Evolutionary conservation across 2,113 vertebrate species (phyloP).

Genomic region (Takifugu bimaculatus): DNA sequence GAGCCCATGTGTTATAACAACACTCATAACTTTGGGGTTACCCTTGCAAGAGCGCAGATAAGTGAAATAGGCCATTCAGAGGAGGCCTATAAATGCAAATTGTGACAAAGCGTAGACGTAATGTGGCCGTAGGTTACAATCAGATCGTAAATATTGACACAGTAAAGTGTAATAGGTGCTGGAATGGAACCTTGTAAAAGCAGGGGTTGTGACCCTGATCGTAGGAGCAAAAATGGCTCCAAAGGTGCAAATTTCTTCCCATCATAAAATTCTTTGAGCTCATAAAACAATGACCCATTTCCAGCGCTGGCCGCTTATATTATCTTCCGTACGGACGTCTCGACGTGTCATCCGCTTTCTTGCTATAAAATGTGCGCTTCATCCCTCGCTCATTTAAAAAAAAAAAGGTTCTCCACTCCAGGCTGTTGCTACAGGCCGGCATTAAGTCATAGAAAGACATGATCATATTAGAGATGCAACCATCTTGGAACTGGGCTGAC

Average conservation of each 20-base stretch:
- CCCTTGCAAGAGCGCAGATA: conserved; percentile 28
- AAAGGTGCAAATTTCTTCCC: conserved; percentile 23
- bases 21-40: conserved; percentile 14
- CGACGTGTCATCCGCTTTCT: too few species aligned
- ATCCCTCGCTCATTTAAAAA: conserved; percentile 2
- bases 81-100: conserved; percentile 52
- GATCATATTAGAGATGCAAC: conserved; percentile 41
- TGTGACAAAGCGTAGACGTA: conserved; percentile 52
- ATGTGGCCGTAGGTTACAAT: conserved; percentile 52
- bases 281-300: not conserved
- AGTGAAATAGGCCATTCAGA: conserved; percentile 38
- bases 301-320: not conserved
- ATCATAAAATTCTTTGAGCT: conserved; percentile 19
- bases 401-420: conserved; percentile 1
- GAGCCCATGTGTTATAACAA: conserved; percentile 31
- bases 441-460: conserved; percentile 36
- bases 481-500: conserved; percentile 26
- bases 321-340: conserved; percentile 1
- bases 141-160: conserved; percentile 66
- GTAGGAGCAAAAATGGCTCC: conserved; percentile 24
- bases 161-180: conserved; percentile 52
- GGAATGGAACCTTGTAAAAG: conserved; percentile 50
- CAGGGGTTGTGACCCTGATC: conserved; percentile 48
- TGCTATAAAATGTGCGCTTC: too few species aligned
- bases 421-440: conserved; percentile 28